phyloP scores from a whole-genome alignment of 2,113 vertebrate genomes.

The Orientallactaga bullata region DNA sequence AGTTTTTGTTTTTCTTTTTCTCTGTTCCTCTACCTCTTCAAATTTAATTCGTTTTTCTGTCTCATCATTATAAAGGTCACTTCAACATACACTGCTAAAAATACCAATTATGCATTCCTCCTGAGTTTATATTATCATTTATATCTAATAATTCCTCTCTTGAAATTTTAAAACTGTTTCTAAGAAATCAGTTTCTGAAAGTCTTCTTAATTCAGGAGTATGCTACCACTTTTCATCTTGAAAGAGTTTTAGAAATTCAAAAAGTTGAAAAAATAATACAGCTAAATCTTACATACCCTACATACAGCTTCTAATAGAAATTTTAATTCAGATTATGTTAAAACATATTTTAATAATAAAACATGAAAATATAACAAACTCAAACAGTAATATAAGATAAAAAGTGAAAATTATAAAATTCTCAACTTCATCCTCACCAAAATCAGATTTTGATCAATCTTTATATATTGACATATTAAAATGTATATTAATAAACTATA shows the following conservation, averaged over 20 bases:
- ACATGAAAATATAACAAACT: conserved; percentile 18
- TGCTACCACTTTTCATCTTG: conserved; percentile 6
- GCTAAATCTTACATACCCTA: background rate
- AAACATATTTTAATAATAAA: conserved; percentile 2
- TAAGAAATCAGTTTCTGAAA: background rate
- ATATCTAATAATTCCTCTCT: background rate
- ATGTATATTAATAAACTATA: background rate
- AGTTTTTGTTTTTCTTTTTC: background rate
- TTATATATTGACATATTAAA: background rate
- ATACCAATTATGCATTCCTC: background rate
- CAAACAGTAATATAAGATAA: background rate
- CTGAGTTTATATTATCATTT: background rate
- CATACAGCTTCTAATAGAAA: background rate
- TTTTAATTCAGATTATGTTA: conserved; percentile 5
- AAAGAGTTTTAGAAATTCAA: conserved; percentile 13
- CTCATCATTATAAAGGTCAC: background rate
- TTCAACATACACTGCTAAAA: background rate
- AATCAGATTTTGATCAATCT: background rate
- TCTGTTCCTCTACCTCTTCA: background rate
- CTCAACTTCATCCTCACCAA: background rate
- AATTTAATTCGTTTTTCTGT: conserved; percentile 27
- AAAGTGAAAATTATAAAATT: conserved; percentile 16
- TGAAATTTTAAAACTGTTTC: background rate
- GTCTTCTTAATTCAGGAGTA: background rate
- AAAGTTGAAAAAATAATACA: background rate